A percentile compares a stretch with the other conserved stretches of the same genome.
phyloP scores from a whole-genome alignment of 2,113 vertebrate species.

The Chrysemys picta region DNA sequence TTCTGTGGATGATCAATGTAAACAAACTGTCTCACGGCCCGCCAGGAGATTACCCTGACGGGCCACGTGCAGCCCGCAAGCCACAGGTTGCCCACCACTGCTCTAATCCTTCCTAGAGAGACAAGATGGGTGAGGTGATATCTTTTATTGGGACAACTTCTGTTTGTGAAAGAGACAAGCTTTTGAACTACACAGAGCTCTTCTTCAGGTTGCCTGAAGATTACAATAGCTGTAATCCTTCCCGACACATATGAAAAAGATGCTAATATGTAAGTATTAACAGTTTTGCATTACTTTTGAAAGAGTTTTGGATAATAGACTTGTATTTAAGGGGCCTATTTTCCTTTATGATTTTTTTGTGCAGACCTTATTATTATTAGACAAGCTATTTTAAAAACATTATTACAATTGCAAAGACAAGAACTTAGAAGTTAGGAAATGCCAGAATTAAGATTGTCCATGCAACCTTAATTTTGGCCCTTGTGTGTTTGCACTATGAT shows the following conservation, averaged over 20 bases:
- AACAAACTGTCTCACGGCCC: too few relatives aligned
- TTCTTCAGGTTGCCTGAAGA: neutral
- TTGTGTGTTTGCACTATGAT: neutral
- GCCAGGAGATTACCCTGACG: too few relatives aligned
- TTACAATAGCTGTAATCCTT: neutral
- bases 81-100: too few relatives aligned
- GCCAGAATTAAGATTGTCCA: neutral
- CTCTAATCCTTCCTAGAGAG: neutral
- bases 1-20: too few relatives aligned
- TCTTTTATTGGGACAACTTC: neutral
- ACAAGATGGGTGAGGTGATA: too few relatives aligned
- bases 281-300: neutral
- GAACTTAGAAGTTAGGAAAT: neutral
- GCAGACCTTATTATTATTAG: neutral
- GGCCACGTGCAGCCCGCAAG: too few relatives aligned
- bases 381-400: neutral
- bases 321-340: accelerated
- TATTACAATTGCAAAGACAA: neutral
- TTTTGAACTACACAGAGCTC: neutral
- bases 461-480: neutral
- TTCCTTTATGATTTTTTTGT: neutral
- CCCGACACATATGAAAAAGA: neutral
- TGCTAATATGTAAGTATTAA: neutral
- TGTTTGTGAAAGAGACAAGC: neutral
- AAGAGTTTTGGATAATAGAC: neutral